Percentiles rank a stretch among this genome's conserved stretches.
Evolutionary conservation across 2,797 vertebrate genomes (phyloP).

Genomic region (Acrossocheilus wenchowensis): DNA sequence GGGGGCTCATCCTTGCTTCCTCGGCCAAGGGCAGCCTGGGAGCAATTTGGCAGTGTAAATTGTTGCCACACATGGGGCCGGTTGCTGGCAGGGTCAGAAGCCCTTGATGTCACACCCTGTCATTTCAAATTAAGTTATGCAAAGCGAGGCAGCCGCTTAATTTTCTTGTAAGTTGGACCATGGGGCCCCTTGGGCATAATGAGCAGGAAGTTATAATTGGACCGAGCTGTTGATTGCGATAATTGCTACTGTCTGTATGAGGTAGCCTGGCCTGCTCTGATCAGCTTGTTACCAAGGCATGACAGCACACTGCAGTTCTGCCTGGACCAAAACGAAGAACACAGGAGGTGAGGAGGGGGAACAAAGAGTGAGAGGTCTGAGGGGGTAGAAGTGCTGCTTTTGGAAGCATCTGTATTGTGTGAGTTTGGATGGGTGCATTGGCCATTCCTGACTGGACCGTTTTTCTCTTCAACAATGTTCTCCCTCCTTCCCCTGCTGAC

Average conservation of each 20-base stretch:
- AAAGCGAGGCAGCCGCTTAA: slow-evolving; percentile 77
- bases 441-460: slow-evolving; percentile 40
- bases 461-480: slow-evolving; percentile 61
- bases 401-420: slow-evolving; percentile 41
- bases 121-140: slow-evolving; percentile 99
- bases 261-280: slow-evolving; percentile 72
- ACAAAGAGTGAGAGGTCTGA: slow-evolving; percentile 29
- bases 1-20: slow-evolving; percentile 56
- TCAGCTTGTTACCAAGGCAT: slow-evolving; percentile 74
- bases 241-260: slow-evolving; percentile 97
- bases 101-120: slow-evolving; percentile 94
- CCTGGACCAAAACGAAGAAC: slow-evolving; percentile 35
- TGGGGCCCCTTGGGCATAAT: slow-evolving; percentile 82
- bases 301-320: slow-evolving; percentile 66
- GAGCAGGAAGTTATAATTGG: slow-evolving; percentile 89
- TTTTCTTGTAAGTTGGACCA: slow-evolving; percentile 73
- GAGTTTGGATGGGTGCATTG: slow-evolving; percentile 31
- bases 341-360: slow-evolving; percentile 5
- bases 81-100: slow-evolving; percentile 90
- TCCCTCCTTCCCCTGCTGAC: slow-evolving; percentile 63
- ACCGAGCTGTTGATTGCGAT: slow-evolving; percentile 93
- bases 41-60: slow-evolving; percentile 83
- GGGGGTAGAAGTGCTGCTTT: slow-evolving; percentile 19
- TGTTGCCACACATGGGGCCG: slow-evolving; percentile 88
- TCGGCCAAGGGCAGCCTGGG: slow-evolving; percentile 60